A percentile compares a stretch with the other conserved stretches of the same genome.
Conservation (phyloP, 2,113 vertebrate genomes). For the Machaerirhynchus nigripectus region DNA sequence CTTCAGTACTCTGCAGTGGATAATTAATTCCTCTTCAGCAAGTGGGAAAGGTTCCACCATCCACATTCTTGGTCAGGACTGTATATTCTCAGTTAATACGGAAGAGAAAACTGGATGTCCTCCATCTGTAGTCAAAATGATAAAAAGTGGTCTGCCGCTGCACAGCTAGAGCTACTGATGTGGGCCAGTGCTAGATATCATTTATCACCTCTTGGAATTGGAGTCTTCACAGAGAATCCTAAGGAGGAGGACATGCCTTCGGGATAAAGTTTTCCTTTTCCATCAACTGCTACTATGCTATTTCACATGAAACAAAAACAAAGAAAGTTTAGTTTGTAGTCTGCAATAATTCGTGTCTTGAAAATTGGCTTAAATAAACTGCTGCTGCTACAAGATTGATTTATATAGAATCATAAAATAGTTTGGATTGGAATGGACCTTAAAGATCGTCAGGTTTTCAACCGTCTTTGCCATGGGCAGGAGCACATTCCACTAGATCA, state of each 20-base stretch:
- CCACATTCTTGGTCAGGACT: neutral
- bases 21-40: slow-evolving; percentile 6
- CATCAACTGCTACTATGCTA: neutral
- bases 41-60: neutral
- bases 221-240: neutral
- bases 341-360: neutral
- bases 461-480: neutral
- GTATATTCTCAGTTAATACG: neutral
- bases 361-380: neutral
- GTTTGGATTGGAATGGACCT: neutral
- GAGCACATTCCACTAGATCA: neutral
- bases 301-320: neutral
- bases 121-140: slow-evolving; percentile 22
- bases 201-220: neutral
- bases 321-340: neutral
- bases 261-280: neutral
- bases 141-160: neutral
- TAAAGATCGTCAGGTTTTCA: neutral
- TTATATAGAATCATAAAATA: neutral
- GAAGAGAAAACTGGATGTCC: neutral
- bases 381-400: neutral
- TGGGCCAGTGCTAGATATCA: neutral
- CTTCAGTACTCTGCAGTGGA: neutral
- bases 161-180: neutral
- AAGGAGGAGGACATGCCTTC: neutral